Percentiles rank a stretch among this genome's conserved stretches.
phyloP scores from a whole-genome alignment of 2,113 vertebrate species.

The Cervus canadensis region DNA sequence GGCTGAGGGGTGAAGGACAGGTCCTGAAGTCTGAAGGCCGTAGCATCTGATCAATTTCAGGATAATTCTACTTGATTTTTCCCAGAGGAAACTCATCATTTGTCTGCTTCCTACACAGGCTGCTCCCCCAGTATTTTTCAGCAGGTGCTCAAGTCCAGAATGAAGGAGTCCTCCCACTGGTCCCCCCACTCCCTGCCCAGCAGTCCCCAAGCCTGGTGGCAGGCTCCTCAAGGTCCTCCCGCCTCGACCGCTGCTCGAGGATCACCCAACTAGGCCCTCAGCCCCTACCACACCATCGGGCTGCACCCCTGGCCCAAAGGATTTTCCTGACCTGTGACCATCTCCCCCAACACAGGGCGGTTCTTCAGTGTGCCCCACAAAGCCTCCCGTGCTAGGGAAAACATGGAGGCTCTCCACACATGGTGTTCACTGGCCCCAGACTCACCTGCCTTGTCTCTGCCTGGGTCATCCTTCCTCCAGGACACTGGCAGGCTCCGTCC shows the following conservation, averaged over 20 bases:
- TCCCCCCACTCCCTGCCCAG: no score
- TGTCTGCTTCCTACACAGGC: not conserved
- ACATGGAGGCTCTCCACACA: not conserved
- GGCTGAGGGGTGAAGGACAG: no score
- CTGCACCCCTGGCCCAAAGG: not conserved
- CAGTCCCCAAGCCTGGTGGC: not conserved
- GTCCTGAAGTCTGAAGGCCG: not conserved
- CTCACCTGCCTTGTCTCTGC: not conserved
- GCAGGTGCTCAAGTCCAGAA: no score
- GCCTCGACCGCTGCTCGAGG: not conserved
- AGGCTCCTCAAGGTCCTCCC: not conserved
- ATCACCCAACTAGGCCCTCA: accelerated
- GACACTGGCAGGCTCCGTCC: not conserved
- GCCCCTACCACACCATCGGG: accelerated
- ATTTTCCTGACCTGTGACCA: not conserved
- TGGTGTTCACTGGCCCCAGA: not conserved
- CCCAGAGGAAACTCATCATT: not conserved
- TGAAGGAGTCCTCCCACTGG: not conserved
- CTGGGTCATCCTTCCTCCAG: not conserved
- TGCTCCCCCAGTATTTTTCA: not conserved
- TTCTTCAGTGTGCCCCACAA: accelerated
- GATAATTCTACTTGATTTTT: not conserved
- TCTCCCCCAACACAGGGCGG: accelerated
- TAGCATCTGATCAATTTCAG: not conserved
- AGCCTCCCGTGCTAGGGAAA: not conserved